Evolutionary conservation across 2,888 invertebrate genomes (phyloP), one percentile per base, ranked within the genome.

Genomic region (Chorisops tibialis): DNA sequence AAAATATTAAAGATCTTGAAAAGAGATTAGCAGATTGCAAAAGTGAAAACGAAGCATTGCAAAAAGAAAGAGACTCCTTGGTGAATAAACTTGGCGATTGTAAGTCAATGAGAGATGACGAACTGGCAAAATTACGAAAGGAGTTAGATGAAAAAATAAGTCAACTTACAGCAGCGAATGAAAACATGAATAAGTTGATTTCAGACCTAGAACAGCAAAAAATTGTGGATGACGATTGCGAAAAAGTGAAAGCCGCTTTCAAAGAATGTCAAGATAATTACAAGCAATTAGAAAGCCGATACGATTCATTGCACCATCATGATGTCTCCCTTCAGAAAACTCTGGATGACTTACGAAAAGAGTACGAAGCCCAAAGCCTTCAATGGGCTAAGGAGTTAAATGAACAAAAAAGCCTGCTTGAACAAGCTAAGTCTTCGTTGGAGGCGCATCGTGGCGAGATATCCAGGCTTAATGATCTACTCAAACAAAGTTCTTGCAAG

Each of bases 391-490:
- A 56, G 14, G 56, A 56, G 30, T 11, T 59, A 2, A 47, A 47
- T 21, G 47, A 48, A 16, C 45, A 45, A 30, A 59, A 56, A 45
- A 37, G 50, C n/a, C 19, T 56, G 24, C 12, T 47, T 39, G 50
- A 21, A 35, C n/a, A 56, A 14, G 49, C 63, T 2, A 61, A 63
- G 19, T 14, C 37, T 1, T 60, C 60, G 5, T 37, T 63, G 9
- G 63, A 63, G 21, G 18, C 45, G 4, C 50, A 61, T 4, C 51
- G 61, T 3, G 21, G 21, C 16, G 61, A 64, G 30, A 35, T 64
- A 12, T 56, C 30, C 6, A 45, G 45, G 18, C 39, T 56, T 4
- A 52, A 52, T 21, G 52, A 59, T 12, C 9, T 61, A 1, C 35
- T 59, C 2, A 48, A 48, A 49, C 56, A 45, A 12, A 19, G 11